Percentiles rank a stretch among this genome's conserved stretches.
phyloP scores from a whole-genome alignment of 2,888 invertebrate genomes.

The Pterobdella sp. region DNA sequence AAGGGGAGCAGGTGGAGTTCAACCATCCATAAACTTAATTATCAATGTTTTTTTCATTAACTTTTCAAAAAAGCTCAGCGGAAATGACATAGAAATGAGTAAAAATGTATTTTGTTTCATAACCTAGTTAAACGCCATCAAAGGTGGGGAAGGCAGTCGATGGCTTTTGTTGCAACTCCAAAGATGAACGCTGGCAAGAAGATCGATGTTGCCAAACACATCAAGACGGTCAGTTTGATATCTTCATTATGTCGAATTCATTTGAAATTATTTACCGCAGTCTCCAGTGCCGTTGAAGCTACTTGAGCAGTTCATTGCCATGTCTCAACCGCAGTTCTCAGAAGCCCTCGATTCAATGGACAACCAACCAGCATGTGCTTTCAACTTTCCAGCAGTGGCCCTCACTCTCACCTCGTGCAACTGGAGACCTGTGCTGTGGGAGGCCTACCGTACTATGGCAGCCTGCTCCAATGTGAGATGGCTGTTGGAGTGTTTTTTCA shows the following conservation, averaged over 20 bases:
- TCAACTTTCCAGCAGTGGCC: constrained; percentile 19
- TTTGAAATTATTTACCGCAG: no score
- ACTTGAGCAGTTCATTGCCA: constrained; percentile 5
- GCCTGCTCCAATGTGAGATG: constrained; percentile 12
- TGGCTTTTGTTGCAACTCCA: neutral
- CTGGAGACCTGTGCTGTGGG: constrained; percentile 16
- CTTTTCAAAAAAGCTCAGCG: no score
- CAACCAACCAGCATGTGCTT: constrained; percentile 22
- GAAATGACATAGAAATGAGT: neutral
- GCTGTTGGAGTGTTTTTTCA: neutral
- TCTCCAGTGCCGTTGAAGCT: constrained; percentile 17
- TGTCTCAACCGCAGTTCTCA: constrained; percentile 12
- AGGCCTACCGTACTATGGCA: constrained; percentile 11
- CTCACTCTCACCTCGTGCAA: neutral
- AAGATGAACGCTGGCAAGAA: neutral
- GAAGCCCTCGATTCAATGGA: constrained; percentile 17
- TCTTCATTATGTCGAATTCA: no score
- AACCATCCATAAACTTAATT: no score
- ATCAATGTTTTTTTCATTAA: no score
- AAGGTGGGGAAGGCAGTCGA: constrained; percentile 3
- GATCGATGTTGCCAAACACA: neutral
- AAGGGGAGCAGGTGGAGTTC: constrained; percentile 16
- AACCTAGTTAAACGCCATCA: neutral
- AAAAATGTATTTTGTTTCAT: neutral
- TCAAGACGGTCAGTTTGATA: neutral